A percentile compares a stretch with the other conserved stretches of the same genome.
Evolutionary conservation across 2,113 vertebrate species (phyloP).

Genomic region (Cardinalis cardinalis): DNA sequence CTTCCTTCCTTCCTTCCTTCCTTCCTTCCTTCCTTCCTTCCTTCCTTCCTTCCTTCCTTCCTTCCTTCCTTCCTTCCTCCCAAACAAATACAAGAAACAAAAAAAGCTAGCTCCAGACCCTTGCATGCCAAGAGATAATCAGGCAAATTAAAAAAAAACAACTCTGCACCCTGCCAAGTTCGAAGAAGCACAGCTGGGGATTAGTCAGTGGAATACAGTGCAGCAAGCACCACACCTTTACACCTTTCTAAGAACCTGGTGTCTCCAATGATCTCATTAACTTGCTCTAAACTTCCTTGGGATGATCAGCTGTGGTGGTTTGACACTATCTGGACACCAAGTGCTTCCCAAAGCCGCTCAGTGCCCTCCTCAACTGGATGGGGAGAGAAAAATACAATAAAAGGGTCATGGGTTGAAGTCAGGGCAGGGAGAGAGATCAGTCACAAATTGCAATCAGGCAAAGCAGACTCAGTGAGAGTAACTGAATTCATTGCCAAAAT

Average conservation of each 20-base stretch:
- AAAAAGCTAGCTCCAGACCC: background rate
- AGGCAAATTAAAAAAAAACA: background rate
- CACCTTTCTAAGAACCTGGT: background rate
- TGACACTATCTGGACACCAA: background rate
- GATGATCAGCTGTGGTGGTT: background rate
- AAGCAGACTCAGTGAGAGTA: background rate
- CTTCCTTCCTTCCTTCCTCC: too few relatives aligned
- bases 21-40: background rate
- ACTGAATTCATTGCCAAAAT: background rate
- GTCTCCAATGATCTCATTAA: background rate
- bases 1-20: too few relatives aligned
- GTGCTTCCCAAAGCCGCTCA: background rate
- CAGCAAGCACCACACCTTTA: background rate
- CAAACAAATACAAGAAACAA: background rate
- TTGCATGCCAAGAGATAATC: background rate
- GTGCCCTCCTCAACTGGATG: accelerated
- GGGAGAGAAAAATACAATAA: background rate
- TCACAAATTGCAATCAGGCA: background rate
- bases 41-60: too few relatives aligned
- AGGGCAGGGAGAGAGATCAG: background rate
- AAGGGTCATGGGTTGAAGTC: background rate
- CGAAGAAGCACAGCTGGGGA: background rate
- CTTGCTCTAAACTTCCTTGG: background rate
- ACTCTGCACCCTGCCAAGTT: background rate
- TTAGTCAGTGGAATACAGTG: background rate